A percentile compares a stretch with the other conserved stretches of the same genome.
phyloP scores from a whole-genome alignment of 1,140 invertebrate species.

The Brachionus plicatilis region DNA sequence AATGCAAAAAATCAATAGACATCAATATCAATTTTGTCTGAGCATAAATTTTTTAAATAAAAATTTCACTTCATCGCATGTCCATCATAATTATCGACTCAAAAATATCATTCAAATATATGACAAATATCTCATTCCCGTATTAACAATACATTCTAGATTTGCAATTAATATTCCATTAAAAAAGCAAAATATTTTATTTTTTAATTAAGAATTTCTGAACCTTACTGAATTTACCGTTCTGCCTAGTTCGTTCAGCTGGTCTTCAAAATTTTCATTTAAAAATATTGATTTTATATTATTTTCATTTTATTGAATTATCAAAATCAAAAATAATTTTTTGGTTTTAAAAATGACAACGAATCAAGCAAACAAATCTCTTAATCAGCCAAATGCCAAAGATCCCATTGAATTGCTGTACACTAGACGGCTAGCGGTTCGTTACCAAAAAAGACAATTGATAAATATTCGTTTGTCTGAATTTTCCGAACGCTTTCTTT shows the following conservation, averaged over 20 bases:
- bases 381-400: background rate
- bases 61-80: background rate
- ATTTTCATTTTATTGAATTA: slow-evolving; percentile 15
- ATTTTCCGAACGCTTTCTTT: background rate
- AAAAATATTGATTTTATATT: slow-evolving; percentile 31
- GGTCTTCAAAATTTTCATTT: background rate
- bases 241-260: background rate
- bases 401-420: background rate
- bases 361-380: background rate
- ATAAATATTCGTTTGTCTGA: background rate
- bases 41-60: slow-evolving; percentile 10
- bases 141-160: background rate
- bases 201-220: background rate
- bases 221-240: background rate
- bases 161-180: background rate
- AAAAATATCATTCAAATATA: background rate
- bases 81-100: background rate
- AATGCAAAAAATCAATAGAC: background rate
- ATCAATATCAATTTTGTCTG: background rate
- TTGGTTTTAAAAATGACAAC: background rate
- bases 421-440: background rate
- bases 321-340: background rate
- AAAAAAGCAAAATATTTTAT: background rate
- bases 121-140: background rate
- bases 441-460: background rate